These are phyloP conservation scores for Manduca sexta DNA, from an alignment of 1,140 invertebrate genomes.

Conservation along the genomic window DNA sequence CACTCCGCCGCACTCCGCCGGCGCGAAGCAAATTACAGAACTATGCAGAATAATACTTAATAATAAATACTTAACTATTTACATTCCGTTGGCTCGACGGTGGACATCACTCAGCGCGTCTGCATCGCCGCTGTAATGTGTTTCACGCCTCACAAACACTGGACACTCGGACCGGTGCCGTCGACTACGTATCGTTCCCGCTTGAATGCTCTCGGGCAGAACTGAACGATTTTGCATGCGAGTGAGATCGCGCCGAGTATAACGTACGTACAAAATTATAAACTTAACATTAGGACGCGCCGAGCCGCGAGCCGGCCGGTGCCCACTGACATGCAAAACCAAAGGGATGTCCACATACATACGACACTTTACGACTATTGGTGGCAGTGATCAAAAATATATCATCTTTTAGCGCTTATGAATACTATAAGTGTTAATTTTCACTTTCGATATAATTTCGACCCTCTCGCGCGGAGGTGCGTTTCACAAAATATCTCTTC, in stretches of 20 bases:
- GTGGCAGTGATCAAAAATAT: constrained; percentile 68
- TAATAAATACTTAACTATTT: constrained; percentile 66
- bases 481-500: constrained; percentile 59
- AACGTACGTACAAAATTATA: background rate
- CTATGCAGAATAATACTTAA: constrained; percentile 55
- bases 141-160: constrained; percentile 49
- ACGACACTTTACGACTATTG: constrained; percentile 42
- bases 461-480: constrained; percentile 22
- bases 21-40: constrained; percentile 63
- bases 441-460: constrained; percentile 45
- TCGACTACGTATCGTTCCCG: constrained; percentile 15
- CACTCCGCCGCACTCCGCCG: constrained; percentile 18
- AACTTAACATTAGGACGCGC: constrained; percentile 6
- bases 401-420: constrained; percentile 35
- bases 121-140: constrained; percentile 54
- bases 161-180: constrained; percentile 5
- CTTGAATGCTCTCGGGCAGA: constrained; percentile 2
- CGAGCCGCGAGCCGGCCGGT: background rate
- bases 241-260: constrained; percentile 3
- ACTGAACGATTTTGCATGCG: constrained; percentile 13
- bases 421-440: constrained; percentile 18
- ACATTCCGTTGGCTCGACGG: constrained; percentile 23
- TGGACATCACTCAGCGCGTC: constrained; percentile 6
- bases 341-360: constrained; percentile 14
- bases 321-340: constrained; percentile 12